Evolutionary conservation across 2,888 invertebrate genomes (phyloP).

Genomic region (Sepioteuthis lessoniana): DNA sequence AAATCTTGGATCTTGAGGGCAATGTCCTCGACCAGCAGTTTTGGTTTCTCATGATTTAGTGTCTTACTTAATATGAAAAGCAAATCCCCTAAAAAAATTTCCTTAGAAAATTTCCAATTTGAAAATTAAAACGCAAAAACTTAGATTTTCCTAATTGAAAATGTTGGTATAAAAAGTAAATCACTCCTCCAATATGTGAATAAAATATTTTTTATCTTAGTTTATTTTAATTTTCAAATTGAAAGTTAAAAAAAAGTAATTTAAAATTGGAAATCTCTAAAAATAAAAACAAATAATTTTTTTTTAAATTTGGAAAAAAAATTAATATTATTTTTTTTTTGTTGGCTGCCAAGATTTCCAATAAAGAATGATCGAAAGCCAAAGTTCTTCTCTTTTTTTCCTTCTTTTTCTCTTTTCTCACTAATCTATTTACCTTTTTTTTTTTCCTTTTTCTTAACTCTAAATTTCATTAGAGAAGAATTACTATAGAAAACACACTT

Average conservation of each 20-base stretch:
- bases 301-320: background rate
- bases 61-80: conserved; percentile 52
- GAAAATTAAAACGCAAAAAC: background rate
- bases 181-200: background rate
- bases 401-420: background rate
- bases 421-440: background rate
- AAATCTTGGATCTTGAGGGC: conserved; percentile 89
- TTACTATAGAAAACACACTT: too few species aligned
- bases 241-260: background rate
- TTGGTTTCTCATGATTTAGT: conserved; percentile 81
- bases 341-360: background rate
- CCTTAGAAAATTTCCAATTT: background rate
- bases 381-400: background rate
- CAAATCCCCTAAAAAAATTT: too few species aligned
- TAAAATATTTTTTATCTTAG: background rate
- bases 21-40: conserved; percentile 86
- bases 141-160: background rate
- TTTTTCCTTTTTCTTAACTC: background rate
- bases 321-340: too few species aligned
- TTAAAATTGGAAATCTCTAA: background rate
- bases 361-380: background rate
- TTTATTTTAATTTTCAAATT: background rate
- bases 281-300: background rate
- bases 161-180: background rate
- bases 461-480: too few species aligned